A percentile compares a stretch with the other conserved stretches of the same genome.
Evolutionary conservation across 2,113 vertebrate species (phyloP).

Genomic region (Melanerpes formicivorus): DNA sequence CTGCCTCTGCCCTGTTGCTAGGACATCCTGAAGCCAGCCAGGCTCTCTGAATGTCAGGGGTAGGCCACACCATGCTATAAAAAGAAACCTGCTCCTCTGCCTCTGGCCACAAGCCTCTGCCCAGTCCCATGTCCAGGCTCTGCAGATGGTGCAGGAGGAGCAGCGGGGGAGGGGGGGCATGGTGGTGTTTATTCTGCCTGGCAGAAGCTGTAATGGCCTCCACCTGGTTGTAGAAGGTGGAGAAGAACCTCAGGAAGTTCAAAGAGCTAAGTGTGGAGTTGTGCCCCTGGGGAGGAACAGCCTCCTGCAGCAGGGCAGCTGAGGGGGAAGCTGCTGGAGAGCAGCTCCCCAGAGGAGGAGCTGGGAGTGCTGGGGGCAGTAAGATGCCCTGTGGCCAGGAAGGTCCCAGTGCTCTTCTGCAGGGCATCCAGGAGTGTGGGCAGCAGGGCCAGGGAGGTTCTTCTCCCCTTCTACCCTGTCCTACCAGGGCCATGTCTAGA

Average conservation of each 20-base stretch:
- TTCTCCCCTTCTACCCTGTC: neutral
- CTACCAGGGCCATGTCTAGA: no score
- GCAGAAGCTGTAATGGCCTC: neutral
- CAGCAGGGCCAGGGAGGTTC: neutral
- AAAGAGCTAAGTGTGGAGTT: neutral
- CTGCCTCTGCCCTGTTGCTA: neutral
- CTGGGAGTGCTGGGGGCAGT: neutral
- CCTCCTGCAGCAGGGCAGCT: neutral
- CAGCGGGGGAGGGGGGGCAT: neutral
- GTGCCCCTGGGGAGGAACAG: neutral
- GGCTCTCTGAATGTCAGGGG: conserved; percentile 50
- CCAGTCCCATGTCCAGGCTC: neutral
- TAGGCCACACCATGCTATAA: conserved; percentile 29
- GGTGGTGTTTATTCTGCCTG: neutral
- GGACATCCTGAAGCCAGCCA: neutral
- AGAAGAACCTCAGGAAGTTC: neutral
- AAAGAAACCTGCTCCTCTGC: conserved; percentile 24
- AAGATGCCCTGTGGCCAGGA: neutral
- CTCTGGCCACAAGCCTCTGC: neutral
- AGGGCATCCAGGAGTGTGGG: neutral
- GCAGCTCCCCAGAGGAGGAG: neutral
- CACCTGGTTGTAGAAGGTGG: neutral
- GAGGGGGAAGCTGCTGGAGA: neutral
- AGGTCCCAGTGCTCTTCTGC: neutral
- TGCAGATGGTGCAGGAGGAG: neutral